phyloP scores from a whole-genome alignment of 2,113 vertebrate species.

The Vulpes ferrilata region DNA sequence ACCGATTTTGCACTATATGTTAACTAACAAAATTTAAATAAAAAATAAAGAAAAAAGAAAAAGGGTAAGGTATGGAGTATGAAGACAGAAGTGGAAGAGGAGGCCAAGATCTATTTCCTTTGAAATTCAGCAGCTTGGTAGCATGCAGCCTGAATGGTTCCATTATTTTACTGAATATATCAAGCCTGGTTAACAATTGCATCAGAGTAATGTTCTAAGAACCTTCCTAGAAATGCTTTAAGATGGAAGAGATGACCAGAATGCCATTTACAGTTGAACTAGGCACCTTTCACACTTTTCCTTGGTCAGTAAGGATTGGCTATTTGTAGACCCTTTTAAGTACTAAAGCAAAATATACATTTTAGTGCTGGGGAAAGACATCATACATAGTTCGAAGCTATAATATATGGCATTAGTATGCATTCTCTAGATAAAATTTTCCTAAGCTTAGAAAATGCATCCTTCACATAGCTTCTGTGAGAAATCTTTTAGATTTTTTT shows the following conservation, averaged over 20 bases:
- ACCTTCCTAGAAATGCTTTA: slow-evolving; percentile 14
- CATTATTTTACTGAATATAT: background rate
- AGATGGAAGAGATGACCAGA: background rate
- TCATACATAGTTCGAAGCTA: background rate
- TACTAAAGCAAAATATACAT: background rate
- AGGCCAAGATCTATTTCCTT: background rate
- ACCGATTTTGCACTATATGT: background rate
- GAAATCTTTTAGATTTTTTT: slow-evolving; percentile 63
- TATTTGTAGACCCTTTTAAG: background rate
- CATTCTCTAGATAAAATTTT: slow-evolving; percentile 6
- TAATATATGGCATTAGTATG: background rate
- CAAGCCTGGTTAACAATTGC: background rate
- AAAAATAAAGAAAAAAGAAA: background rate
- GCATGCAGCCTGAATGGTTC: background rate
- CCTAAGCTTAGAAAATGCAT: slow-evolving; percentile 46
- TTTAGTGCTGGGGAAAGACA: background rate
- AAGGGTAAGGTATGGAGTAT: background rate
- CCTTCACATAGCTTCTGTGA: slow-evolving; percentile 70
- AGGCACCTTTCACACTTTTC: background rate
- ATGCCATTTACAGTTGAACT: background rate
- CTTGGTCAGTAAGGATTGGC: background rate
- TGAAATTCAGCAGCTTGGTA: background rate
- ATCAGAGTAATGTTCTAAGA: background rate
- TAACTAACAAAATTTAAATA: background rate
- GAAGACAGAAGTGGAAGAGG: background rate